A percentile compares a stretch with the other conserved stretches of the same genome.
phyloP scores from a whole-genome alignment of 1,140 invertebrate species.

The Meloidogyne floridensis region DNA sequence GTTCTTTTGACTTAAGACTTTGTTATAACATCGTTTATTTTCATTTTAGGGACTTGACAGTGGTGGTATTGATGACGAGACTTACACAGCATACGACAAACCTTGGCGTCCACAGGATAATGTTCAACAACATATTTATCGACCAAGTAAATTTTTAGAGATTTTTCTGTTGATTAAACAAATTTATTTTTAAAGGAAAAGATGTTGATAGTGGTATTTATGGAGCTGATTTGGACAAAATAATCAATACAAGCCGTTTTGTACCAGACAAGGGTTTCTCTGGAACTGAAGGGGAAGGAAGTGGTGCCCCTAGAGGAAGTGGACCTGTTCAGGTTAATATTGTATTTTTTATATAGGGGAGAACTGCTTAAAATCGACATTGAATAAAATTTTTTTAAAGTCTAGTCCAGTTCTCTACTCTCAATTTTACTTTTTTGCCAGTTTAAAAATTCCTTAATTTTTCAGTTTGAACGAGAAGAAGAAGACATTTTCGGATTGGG shows the following conservation, averaged over 20 bases:
- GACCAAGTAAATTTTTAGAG: constrained; percentile 75
- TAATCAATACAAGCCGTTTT: constrained; percentile 49
- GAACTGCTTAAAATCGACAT: too few relatives aligned
- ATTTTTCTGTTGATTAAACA: background rate
- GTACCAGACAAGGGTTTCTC: constrained; percentile 50
- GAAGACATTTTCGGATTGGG: constrained; percentile 55
- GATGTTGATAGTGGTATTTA: constrained; percentile 46
- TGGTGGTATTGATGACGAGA: constrained; percentile 95
- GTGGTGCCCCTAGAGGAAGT: constrained; percentile 17
- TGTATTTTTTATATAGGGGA: too few relatives aligned
- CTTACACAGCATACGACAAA: constrained; percentile 96
- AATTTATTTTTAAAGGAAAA: constrained; percentile 35
- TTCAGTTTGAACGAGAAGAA: constrained; percentile 39
- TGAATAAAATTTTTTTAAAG: too few relatives aligned
- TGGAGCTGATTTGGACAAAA: constrained; percentile 52
- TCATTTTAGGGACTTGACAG: constrained; percentile 80
- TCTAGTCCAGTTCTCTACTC: too few relatives aligned
- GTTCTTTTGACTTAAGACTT: too few relatives aligned
- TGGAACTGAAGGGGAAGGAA: constrained; percentile 38
- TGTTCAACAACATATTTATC: constrained; percentile 85
- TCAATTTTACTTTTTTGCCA: too few relatives aligned
- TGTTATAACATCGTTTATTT: too few relatives aligned
- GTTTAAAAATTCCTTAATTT: background rate
- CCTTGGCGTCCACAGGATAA: constrained; percentile 74
- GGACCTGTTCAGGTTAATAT: constrained; percentile 49